phyloP scores from a whole-genome alignment of 2,113 vertebrate genomes.

The Gymnocephalus cernua region DNA sequence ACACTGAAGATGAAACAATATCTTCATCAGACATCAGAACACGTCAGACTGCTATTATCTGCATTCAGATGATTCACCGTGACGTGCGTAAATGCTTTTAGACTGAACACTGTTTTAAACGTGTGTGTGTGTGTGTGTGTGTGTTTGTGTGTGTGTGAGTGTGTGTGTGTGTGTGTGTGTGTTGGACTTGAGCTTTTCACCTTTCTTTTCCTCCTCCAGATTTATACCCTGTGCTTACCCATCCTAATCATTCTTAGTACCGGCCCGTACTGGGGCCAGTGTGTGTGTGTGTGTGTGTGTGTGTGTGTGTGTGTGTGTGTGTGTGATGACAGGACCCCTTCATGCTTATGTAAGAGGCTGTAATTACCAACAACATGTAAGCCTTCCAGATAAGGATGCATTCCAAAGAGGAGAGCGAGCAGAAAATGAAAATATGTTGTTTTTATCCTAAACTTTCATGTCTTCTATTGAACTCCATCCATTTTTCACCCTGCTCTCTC shows the following conservation, averaged over 20 bases:
- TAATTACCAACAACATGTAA: slow-evolving; percentile 34
- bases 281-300: slow-evolving; percentile 5
- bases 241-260: slow-evolving; percentile 48
- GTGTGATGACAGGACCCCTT: not conserved
- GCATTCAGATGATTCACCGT: not conserved
- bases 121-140: not conserved
- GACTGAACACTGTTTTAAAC: not conserved
- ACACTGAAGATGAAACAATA: not conserved
- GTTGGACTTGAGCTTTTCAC: not conserved
- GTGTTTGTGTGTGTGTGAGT: too few species aligned
- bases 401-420: slow-evolving; percentile 29
- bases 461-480: not conserved
- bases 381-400: slow-evolving; percentile 43
- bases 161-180: too few species aligned
- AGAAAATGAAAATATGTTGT: not conserved
- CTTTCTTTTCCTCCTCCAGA: not conserved
- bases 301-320: not conserved
- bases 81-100: not conserved
- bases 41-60: not conserved
- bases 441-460: too few species aligned
- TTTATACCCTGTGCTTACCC: slow-evolving; percentile 21
- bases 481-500: not conserved
- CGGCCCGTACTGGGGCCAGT: slow-evolving; percentile 46
- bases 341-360: slow-evolving; percentile 42
- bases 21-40: not conserved